Percentiles rank a stretch among this genome's conserved stretches.
Evolutionary conservation across 2,888 invertebrate genomes (phyloP).

Genomic region (Andrena marginata): DNA sequence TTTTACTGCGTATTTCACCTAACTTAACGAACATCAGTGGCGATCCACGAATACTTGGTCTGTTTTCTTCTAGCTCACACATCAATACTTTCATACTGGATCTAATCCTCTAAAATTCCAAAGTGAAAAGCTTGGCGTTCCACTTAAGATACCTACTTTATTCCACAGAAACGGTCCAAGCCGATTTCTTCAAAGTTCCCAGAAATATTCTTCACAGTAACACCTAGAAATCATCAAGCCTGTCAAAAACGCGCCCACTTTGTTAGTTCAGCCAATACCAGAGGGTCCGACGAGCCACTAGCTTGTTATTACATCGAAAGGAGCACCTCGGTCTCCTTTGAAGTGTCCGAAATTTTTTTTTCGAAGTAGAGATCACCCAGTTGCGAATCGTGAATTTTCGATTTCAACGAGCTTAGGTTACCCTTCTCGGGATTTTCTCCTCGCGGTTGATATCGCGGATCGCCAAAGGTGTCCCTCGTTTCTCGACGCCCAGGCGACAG

Average conservation of each 20-base stretch:
- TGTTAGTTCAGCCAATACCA: not conserved
- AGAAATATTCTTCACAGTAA: not conserved
- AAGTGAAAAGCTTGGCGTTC: no score
- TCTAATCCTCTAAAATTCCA: no score
- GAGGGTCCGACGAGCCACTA: not conserved
- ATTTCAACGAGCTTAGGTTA: not conserved
- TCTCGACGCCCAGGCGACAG: not conserved
- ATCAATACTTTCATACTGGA: no score
- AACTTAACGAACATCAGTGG: no score
- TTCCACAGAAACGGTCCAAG: no score
- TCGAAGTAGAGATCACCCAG: constrained; percentile 22
- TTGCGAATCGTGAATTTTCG: not conserved
- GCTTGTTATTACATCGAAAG: constrained; percentile 27
- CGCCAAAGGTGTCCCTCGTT: not conserved
- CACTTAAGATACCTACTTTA: no score
- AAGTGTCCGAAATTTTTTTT: not conserved
- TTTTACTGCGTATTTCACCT: no score
- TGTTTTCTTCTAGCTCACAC: no score
- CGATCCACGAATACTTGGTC: no score
- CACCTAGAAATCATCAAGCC: no score
- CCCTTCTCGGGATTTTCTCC: constrained; percentile 6
- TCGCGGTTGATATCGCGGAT: constrained; percentile 25
- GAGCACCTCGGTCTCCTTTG: not conserved
- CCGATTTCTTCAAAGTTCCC: not conserved
- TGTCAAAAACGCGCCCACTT: not conserved